Base-by-base conservation (phyloP, 2,113 vertebrate species). In the Brachyhypopomus gauderio region DNA sequence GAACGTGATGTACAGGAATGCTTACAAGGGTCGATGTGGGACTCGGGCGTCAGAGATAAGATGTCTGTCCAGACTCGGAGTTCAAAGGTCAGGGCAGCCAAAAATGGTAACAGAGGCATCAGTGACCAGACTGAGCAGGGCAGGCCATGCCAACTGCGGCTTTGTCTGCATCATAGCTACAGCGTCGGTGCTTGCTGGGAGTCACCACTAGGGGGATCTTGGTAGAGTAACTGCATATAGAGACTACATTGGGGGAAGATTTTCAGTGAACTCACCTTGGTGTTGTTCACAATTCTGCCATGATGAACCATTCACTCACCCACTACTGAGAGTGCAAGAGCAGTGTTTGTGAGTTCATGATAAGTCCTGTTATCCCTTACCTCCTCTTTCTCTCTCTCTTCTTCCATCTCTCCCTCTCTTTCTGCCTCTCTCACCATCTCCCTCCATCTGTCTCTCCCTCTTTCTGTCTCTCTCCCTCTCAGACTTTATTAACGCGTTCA, bases 401-500 rank as follows among this genome's bases (percentile, higher is more conserved):
- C 12, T 14, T 52, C 45, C 12, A 8, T 52, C 45, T 52, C 9
- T 52, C 45, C 12, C 45, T 52, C 45, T 52, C 12, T 52, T 11
- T 52, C 45, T 14, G 2, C 45, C 12, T 14, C 12, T 14, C 45
- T 52, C 75, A 64, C 59, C 55, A 19, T 74, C 58, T 80, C 27
- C 41, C 30, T 72, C 36, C 38, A 14, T 70, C 16, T 3, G n/a
- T 23, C 23, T 64, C 3, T 30, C 38, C 20, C 60, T n/a, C 45
- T 17, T 8, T 52, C 9, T 52, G 12, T 52, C 48, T 7, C 62
- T 83, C 86, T 88, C 82, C 88, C 76, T 89, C 87, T 88, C 88
- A 86, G 83, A 91, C 92, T 90, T 93, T 93, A 93, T 93, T 91
- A 91, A 90, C 91, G 88, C 89, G 90, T 88, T 92, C 89, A 90